These are phyloP conservation scores for Lophotriccus pileatus DNA, from an alignment of 2,797 vertebrate species.

Conservation along the genomic window DNA sequence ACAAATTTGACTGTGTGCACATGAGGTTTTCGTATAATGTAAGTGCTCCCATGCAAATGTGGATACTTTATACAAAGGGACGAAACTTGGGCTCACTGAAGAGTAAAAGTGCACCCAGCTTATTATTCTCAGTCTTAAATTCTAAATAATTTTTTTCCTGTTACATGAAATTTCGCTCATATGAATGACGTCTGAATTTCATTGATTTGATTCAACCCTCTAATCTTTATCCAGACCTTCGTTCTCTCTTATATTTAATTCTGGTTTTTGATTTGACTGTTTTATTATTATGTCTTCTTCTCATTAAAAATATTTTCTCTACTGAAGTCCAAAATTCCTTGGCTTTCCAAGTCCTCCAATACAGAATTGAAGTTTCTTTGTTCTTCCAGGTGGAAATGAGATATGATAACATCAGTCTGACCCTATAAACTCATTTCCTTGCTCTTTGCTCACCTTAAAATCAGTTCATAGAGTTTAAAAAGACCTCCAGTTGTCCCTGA, in stretches of 20 bases:
- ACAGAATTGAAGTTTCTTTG: neutral
- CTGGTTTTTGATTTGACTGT: neutral
- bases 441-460: neutral
- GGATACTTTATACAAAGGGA: neutral
- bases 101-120: neutral
- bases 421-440: neutral
- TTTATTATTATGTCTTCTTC: neutral
- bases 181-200: neutral
- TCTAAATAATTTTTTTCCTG: neutral
- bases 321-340: neutral
- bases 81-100: neutral
- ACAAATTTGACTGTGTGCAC: neutral
- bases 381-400: neutral
- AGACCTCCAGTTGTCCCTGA: neutral
- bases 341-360: neutral
- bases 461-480: neutral
- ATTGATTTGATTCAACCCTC: neutral
- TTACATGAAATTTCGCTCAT: neutral
- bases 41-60: neutral
- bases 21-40: neutral
- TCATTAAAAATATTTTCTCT: neutral
- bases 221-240: neutral
- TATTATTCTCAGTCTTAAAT: neutral
- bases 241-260: neutral
- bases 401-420: neutral